phyloP scores from a whole-genome alignment of 2,797 vertebrate genomes.

The Saxicola maurus region DNA sequence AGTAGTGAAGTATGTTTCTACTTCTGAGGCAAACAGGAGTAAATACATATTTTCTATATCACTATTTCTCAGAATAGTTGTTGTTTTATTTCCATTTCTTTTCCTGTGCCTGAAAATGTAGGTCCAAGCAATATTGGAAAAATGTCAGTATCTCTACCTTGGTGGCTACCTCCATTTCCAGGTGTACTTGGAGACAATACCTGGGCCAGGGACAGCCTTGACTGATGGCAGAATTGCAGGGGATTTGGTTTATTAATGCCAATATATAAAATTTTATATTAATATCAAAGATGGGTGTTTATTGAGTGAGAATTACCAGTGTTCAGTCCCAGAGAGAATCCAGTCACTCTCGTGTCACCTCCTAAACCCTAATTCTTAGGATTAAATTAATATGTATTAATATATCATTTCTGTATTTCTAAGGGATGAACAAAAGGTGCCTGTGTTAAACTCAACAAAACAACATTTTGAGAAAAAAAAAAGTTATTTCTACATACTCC shows the following conservation, averaged over 20 bases:
- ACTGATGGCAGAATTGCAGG: neutral
- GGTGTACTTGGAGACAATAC: accelerated
- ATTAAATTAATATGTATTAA: neutral
- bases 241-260: neutral
- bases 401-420: neutral
- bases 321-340: neutral
- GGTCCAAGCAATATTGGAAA: neutral
- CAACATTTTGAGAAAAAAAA: neutral
- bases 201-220: neutral
- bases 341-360: neutral
- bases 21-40: neutral
- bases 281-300: neutral
- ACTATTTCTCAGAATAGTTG: neutral
- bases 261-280: neutral
- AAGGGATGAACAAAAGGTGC: neutral
- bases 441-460: neutral
- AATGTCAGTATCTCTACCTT: neutral
- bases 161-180: neutral
- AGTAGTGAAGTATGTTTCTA: neutral
- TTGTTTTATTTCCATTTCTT: neutral
- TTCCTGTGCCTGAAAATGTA: neutral
- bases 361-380: neutral
- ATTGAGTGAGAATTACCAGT: neutral
- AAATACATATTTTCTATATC: neutral
- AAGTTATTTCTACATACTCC: neutral